phyloP scores from a whole-genome alignment of 2,797 vertebrate species.

The Acanthornis magna region DNA sequence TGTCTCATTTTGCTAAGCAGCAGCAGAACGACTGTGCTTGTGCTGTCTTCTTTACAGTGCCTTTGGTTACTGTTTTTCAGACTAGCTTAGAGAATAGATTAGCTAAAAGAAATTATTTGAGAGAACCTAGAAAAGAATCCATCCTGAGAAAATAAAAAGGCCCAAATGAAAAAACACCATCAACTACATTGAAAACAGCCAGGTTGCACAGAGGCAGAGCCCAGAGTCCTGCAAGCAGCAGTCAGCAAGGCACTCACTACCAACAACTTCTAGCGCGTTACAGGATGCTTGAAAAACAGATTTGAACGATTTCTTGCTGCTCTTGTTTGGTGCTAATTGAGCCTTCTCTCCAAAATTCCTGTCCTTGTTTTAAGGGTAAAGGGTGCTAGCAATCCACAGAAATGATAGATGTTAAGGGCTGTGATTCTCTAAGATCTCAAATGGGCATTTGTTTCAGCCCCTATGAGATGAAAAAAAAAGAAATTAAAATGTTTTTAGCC shows the following conservation, averaged over 20 bases:
- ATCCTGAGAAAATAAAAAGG: background rate
- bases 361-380: background rate
- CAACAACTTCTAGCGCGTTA: background rate
- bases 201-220: background rate
- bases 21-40: background rate
- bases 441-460: background rate
- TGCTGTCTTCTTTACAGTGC: background rate
- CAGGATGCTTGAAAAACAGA: background rate
- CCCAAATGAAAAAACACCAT: rapidly evolving
- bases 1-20: background rate
- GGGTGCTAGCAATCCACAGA: background rate
- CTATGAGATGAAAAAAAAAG: background rate
- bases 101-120: background rate
- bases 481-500: background rate
- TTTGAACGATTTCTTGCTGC: background rate
- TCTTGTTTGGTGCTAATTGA: rapidly evolving
- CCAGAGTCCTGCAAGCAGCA: background rate
- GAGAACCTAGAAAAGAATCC: background rate
- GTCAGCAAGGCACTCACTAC: background rate
- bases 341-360: background rate
- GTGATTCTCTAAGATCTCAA: background rate
- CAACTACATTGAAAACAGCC: background rate
- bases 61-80: background rate
- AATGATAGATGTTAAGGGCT: background rate
- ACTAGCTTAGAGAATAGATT: background rate